phyloP scores from a whole-genome alignment of 64 coral and sea anemone genomes.

The Porites australiensis region DNA sequence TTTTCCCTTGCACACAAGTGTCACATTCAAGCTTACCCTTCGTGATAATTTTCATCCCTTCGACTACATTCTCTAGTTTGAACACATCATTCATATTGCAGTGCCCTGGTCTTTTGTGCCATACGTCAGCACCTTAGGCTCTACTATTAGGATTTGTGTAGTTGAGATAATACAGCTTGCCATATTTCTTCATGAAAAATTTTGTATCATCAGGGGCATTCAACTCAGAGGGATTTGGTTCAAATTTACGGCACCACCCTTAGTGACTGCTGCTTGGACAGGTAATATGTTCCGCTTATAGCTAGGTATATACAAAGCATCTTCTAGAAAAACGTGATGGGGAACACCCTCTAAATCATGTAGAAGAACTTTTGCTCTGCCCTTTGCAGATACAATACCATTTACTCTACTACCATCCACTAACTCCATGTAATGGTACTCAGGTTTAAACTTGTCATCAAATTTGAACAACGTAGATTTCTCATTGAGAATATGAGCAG shows the following conservation, averaged over 20 bases:
- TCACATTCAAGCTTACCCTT: no score
- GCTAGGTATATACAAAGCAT: slow-evolving; percentile 48
- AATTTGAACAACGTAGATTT: no score
- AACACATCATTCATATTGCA: no score
- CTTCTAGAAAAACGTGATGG: slow-evolving; percentile 54
- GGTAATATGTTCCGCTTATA: background rate
- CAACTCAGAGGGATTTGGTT: slow-evolving; percentile 27
- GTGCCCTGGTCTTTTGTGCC: slow-evolving; percentile 24
- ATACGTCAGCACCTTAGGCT: background rate
- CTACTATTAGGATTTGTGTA: background rate
- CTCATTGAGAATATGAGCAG: no score
- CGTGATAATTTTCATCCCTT: background rate
- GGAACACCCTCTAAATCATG: slow-evolving; percentile 37
- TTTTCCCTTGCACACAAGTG: background rate
- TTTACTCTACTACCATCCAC: no score
- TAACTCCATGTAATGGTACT: background rate
- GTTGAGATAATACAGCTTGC: slow-evolving; percentile 30
- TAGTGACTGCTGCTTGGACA: slow-evolving; percentile 61
- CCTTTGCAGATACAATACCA: background rate
- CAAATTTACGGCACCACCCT: slow-evolving; percentile 54
- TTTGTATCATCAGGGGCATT: slow-evolving; percentile 47
- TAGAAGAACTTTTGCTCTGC: slow-evolving; percentile 39
- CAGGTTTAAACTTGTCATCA: slow-evolving; percentile 9
- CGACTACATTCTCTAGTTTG: slow-evolving; percentile 16
- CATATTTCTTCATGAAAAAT: slow-evolving; percentile 36